Percentiles rank a stretch among this genome's conserved stretches.
Evolutionary conservation across 92 coral and sea anemone species (phyloP).

Genomic region (Paramuricea clavata): DNA sequence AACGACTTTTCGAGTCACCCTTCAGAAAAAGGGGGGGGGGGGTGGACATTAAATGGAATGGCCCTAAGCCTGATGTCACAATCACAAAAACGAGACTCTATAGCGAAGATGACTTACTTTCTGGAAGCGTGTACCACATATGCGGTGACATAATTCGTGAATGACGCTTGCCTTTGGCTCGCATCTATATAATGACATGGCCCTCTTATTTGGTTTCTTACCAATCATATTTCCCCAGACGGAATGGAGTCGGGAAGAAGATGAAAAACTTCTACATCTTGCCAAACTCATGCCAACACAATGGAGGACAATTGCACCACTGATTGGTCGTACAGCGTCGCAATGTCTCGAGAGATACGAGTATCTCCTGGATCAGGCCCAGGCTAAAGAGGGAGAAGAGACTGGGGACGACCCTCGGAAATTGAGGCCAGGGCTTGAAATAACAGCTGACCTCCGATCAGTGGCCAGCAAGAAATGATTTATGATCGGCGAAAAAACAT

Average conservation of each 20-base stretch:
- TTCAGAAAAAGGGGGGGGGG: too few species aligned
- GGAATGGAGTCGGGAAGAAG: conserved; percentile 99
- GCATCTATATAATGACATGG: neutral
- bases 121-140: too few species aligned
- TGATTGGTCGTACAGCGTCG: conserved; percentile 95
- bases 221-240: conserved; percentile 67
- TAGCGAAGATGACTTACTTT: too few species aligned
- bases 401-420: conserved; percentile 92
- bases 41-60: too few species aligned
- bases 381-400: conserved; percentile 95
- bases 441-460: conserved; percentile 97
- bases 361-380: conserved; percentile 96
- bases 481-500: conserved; percentile 59
- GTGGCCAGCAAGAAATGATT: conserved; percentile 97
- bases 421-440: conserved; percentile 95
- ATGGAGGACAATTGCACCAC: conserved; percentile 98
- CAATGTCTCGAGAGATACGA: conserved; percentile 97
- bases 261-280: conserved; percentile 95
- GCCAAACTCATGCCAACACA: conserved; percentile 99
- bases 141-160: too few species aligned
- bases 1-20: too few species aligned
- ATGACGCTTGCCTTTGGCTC: too few species aligned
- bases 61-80: too few species aligned
- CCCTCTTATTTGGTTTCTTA: neutral
- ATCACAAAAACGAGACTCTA: too few species aligned